Conservation (phyloP, 2,888 invertebrate species). For the Lasioglossum marginatum region DNA sequence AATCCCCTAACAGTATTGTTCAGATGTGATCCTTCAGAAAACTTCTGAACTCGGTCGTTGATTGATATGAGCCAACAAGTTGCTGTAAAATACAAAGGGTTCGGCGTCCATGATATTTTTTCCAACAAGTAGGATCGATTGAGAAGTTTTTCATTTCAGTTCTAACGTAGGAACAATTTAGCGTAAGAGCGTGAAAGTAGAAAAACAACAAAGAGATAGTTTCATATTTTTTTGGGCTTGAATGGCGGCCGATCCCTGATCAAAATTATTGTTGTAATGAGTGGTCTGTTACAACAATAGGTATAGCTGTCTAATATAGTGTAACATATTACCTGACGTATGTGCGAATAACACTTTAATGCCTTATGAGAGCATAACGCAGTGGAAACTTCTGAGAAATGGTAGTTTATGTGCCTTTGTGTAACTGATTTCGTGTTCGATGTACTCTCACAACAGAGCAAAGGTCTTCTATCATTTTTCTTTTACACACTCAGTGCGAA, state of each 20-base stretch:
- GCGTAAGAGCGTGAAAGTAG: not conserved
- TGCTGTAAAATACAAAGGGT: not conserved
- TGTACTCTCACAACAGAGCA: not conserved
- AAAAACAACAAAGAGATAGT: not conserved
- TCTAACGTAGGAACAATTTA: not conserved
- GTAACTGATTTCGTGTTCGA: not conserved
- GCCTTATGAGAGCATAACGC: not conserved
- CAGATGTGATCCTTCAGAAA: not conserved
- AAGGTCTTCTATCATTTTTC: not conserved
- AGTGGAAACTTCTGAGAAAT: not conserved
- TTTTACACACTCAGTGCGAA: not conserved
- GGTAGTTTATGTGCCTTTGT: constrained; percentile 4
- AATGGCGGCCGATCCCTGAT: constrained; percentile 8
- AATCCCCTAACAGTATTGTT: not conserved
- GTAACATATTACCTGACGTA: constrained; percentile 43
- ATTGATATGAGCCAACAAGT: not conserved
- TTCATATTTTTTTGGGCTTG: not conserved
- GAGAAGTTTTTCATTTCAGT: not conserved
- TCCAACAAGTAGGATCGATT: not conserved
- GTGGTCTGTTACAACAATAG: constrained; percentile 48
- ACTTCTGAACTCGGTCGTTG: constrained; percentile 37
- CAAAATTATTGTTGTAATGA: constrained; percentile 26
- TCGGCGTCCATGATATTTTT: not conserved
- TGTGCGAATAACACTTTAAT: constrained; percentile 54
- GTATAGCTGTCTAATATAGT: constrained; percentile 48